Evolutionary conservation across 2,113 vertebrate genomes (phyloP).

Genomic region (Xiphophorus maculatus): DNA sequence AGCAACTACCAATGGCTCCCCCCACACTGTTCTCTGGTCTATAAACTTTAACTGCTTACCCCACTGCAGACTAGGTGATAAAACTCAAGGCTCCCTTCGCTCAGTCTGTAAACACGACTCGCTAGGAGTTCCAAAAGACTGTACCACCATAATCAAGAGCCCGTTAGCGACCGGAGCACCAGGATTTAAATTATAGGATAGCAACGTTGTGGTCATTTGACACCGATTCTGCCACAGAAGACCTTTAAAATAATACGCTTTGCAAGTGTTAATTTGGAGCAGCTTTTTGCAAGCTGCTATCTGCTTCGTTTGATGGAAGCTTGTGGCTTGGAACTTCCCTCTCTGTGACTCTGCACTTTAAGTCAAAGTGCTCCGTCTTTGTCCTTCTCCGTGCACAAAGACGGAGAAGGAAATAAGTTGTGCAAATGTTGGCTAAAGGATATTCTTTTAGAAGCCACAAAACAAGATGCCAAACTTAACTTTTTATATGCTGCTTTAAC

Average conservation of each 20-base stretch:
- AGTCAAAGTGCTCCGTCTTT: background rate
- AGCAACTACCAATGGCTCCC: constrained; percentile 9
- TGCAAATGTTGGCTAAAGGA: constrained; percentile 4
- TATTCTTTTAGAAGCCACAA: constrained; percentile 23
- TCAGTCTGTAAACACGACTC: constrained; percentile 69
- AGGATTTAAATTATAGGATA: constrained; percentile 29
- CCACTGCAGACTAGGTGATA: constrained; percentile 64
- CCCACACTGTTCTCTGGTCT: constrained; percentile 45
- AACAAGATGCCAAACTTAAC: constrained; percentile 14
- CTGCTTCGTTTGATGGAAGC: background rate
- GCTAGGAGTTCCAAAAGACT: constrained; percentile 48
- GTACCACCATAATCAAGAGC: constrained; percentile 28
- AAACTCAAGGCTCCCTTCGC: constrained; percentile 67
- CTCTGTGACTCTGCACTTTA: constrained; percentile 6
- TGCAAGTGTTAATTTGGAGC: constrained; percentile 25
- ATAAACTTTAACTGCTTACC: constrained; percentile 74
- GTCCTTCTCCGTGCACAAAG: background rate
- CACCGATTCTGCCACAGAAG: constrained; percentile 14
- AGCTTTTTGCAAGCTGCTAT: constrained; percentile 33
- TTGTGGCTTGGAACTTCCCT: constrained; percentile 49
- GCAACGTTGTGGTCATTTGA: constrained; percentile 9
- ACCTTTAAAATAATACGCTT: constrained; percentile 2
- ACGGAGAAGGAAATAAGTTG: constrained; percentile 4
- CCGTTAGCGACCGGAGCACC: constrained; percentile 6
- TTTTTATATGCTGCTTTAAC: constrained; percentile 15